These are phyloP conservation scores for Tholera decimalis DNA, from an alignment of 2,888 invertebrate genomes.

Conservation along the genomic window DNA sequence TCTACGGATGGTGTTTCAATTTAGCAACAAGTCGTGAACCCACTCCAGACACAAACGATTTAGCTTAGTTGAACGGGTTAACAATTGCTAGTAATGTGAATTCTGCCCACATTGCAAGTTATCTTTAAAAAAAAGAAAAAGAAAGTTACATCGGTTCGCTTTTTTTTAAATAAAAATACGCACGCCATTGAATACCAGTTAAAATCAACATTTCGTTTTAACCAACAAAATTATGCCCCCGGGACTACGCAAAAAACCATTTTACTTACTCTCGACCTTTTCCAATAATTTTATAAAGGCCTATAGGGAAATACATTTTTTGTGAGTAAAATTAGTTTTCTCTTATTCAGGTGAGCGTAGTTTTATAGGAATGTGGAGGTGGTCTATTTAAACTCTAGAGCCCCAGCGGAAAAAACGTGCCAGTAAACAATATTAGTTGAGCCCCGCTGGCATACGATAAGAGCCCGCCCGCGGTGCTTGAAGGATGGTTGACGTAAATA, in stretches of 20 bases:
- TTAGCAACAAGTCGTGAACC: too few relatives aligned
- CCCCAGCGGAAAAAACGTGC: too few relatives aligned
- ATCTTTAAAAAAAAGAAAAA: too few relatives aligned
- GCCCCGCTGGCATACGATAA: too few relatives aligned
- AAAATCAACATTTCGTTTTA: conserved; percentile 52
- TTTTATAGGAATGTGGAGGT: not conserved
- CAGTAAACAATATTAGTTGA: too few relatives aligned
- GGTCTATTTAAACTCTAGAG: too few relatives aligned
- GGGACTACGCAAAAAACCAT: conserved; percentile 49
- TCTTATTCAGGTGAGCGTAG: not conserved
- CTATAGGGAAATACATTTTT: conserved; percentile 34
- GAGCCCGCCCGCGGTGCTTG: too few relatives aligned
- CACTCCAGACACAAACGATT: too few relatives aligned
- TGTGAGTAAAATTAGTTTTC: conserved; percentile 28
- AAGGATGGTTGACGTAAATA: too few relatives aligned
- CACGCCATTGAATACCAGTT: conserved; percentile 25
- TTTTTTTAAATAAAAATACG: conserved; percentile 39
- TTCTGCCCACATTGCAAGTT: too few relatives aligned
- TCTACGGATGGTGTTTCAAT: conserved; percentile 23
- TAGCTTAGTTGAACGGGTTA: too few relatives aligned
- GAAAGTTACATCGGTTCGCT: conserved; percentile 8
- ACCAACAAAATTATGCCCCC: conserved; percentile 49
- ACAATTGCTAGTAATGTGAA: too few relatives aligned
- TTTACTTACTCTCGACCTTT: conserved; percentile 44
- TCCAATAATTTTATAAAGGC: conserved; percentile 47